Conservation (phyloP, 2,888 invertebrate genomes). For the Oxystoma pomonae region DNA sequence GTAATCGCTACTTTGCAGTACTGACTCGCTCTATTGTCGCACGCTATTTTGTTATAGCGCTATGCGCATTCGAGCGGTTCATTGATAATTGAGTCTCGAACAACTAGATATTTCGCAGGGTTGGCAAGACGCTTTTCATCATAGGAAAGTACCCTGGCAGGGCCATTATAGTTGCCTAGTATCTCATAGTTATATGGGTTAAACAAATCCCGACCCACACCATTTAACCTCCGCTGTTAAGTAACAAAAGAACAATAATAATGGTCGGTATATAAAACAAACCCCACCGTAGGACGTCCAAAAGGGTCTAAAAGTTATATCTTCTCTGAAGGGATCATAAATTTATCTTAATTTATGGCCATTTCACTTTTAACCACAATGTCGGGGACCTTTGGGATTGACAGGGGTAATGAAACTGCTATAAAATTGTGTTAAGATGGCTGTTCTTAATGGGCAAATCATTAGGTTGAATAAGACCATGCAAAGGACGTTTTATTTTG, state of each 20-base stretch:
- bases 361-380: neutral
- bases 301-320: neutral
- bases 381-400: neutral
- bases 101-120: no score
- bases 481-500: no score
- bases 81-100: no score
- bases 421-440: neutral
- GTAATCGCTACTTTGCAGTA: no score
- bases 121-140: no score
- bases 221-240: neutral
- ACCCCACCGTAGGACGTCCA: neutral
- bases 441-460: neutral
- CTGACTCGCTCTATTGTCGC: no score
- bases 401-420: neutral
- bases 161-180: no score
- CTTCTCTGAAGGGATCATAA: neutral
- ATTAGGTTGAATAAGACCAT: neutral
- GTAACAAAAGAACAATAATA: neutral
- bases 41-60: no score
- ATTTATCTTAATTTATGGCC: neutral
- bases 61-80: no score
- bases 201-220: neutral
- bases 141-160: no score
- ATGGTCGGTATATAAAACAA: neutral
- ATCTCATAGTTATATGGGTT: no score